Conservation (phyloP, 2,113 vertebrate genomes). For the Cyrtonyx montezumae region DNA sequence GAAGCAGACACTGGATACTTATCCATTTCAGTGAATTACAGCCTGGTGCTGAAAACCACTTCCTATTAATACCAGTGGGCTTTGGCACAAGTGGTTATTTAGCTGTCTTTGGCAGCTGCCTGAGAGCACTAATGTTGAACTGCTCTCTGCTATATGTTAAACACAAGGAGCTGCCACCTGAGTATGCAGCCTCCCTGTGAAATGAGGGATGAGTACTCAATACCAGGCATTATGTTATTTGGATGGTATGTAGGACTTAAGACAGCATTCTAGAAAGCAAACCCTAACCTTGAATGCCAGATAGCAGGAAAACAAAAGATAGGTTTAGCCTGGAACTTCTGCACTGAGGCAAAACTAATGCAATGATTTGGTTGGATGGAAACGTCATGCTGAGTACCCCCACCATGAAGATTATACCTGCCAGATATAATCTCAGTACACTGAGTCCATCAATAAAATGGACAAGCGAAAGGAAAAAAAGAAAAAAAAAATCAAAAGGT, state of each 20-base stretch:
- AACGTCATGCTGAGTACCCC: background rate
- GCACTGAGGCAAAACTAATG: background rate
- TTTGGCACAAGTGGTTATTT: background rate
- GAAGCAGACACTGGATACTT: background rate
- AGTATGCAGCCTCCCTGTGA: background rate
- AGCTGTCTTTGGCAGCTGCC: background rate
- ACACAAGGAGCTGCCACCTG: background rate
- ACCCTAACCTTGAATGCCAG: background rate
- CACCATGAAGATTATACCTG: background rate
- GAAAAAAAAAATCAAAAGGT: background rate
- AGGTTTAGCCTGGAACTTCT: background rate
- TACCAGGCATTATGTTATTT: background rate
- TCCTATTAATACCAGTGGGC: background rate
- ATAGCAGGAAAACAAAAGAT: background rate
- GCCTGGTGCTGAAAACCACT: background rate
- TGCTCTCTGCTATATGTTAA: background rate
- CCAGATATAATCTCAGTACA: background rate
- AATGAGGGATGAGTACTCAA: background rate
- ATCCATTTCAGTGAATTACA: background rate
- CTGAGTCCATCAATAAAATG: background rate
- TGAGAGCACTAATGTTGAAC: background rate
- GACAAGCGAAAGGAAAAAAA: background rate
- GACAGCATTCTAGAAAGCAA: background rate
- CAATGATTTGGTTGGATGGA: background rate
- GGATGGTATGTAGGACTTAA: background rate